A percentile compares a stretch with the other conserved stretches of the same genome.
Evolutionary conservation across 2,888 invertebrate species (phyloP).

Genomic region (Caenorhabditis sp.): DNA sequence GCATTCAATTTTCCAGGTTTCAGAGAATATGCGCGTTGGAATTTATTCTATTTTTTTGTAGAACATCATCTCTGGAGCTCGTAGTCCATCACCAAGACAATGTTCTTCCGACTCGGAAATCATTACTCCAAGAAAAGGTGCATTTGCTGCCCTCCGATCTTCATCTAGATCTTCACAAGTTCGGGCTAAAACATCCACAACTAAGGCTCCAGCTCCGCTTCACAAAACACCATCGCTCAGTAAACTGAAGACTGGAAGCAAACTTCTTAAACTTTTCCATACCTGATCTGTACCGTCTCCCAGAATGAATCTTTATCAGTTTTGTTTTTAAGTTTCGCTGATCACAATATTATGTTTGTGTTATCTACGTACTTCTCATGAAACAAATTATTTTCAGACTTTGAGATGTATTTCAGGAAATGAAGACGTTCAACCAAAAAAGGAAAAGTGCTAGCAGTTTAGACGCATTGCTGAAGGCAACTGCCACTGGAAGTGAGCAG

Average conservation of each 20-base stretch:
- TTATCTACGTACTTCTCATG: neutral
- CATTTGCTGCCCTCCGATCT: conserved; percentile 69
- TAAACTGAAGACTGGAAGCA: conserved; percentile 77
- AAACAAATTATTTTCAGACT: neutral
- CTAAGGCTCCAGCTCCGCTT: conserved; percentile 67
- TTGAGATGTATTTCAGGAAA: conserved; percentile 3
- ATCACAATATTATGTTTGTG: neutral
- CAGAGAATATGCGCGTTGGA: too few relatives aligned
- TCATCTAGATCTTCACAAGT: conserved; percentile 71
- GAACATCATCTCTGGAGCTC: conserved; percentile 71
- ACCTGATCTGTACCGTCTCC: conserved; percentile 26
- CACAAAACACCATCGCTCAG: conserved; percentile 73
- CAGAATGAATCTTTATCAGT: neutral
- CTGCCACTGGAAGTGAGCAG: conserved; percentile 58
- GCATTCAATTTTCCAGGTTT: conserved; percentile 71
- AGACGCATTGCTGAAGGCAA: conserved; percentile 69
- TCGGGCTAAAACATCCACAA: conserved; percentile 69
- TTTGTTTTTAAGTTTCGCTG: neutral
- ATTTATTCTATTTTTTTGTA: conserved; percentile 24
- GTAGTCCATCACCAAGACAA: conserved; percentile 77
- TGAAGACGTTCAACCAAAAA: conserved; percentile 25
- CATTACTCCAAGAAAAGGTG: conserved; percentile 73
- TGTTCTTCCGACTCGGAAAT: conserved; percentile 79
- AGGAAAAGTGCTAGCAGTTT: conserved; percentile 49
- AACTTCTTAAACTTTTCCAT: conserved; percentile 77